These are phyloP conservation scores for Tychaedon coryphoeus DNA, from an alignment of 2,113 vertebrate genomes.

Conservation along the genomic window DNA sequence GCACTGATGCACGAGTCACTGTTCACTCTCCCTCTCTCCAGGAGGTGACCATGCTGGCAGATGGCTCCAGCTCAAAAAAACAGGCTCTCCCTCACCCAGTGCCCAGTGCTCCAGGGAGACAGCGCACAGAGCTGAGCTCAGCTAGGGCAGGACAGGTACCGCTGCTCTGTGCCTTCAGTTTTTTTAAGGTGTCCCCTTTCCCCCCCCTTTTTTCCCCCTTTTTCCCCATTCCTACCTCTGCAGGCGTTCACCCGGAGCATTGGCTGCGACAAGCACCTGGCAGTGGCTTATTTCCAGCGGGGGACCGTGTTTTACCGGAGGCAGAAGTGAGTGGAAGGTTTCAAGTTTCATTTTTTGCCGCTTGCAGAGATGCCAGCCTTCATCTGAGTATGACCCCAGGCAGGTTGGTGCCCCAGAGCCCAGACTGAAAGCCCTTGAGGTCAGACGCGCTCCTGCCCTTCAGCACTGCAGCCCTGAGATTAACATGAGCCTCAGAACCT, in stretches of 20 bases:
- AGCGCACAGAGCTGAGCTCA: not conserved
- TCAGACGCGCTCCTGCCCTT: not conserved
- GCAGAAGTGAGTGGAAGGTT: conserved; percentile 77
- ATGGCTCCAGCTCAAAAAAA: not conserved
- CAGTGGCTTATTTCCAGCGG: conserved; percentile 93
- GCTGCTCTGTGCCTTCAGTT: fast-evolving
- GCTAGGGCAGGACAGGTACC: not conserved
- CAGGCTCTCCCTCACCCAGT: not conserved
- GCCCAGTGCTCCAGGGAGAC: not conserved
- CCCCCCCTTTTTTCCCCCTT: not conserved
- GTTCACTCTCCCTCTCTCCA: not conserved
- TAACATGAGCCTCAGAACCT: not conserved
- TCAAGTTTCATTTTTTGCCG: not conserved
- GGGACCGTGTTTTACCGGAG: conserved; percentile 82
- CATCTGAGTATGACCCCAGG: not conserved
- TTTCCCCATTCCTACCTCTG: not conserved
- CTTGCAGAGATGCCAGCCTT: not conserved
- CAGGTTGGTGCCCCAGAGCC: not conserved
- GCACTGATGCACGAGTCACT: not conserved
- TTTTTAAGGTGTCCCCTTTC: not conserved
- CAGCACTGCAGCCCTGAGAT: not conserved
- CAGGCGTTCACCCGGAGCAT: conserved; percentile 92
- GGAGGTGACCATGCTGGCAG: not conserved
- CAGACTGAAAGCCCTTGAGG: not conserved
- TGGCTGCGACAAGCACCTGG: conserved; percentile 87